Base-by-base conservation (phyloP, 2,888 invertebrate species). In the Amphipyra berbera region DNA sequence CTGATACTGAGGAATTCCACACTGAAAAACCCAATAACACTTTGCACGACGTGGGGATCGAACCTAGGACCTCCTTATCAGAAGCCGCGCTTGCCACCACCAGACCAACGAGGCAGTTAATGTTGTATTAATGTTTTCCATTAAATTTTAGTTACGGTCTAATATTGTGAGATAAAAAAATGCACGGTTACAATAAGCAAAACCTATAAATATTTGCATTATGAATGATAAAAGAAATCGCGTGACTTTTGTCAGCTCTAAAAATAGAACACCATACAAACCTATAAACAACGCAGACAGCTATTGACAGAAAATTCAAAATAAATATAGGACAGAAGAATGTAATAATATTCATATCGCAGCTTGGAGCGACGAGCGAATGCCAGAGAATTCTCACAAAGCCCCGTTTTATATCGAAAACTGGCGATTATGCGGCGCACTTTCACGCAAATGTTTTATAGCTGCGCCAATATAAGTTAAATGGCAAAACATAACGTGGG, bases 301-400 rank as follows among this genome's bases (percentile, higher is more conserved):
- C 40, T 63, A 70, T 64, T 47, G 71, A 71, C 59, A 47, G 37
- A 53, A 50, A 52, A 60, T 42, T 46, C 42, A 54, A 44, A 71
- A 61, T 50, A 75, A 61, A 71, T 66, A 71, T 59, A 37, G 46
- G 27, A 53, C 37, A 46, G 12, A 75, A 60, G 67, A 76, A 78
- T 75, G 76, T 63, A 76, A 78, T 78, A 75, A 71, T 76, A 76
- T 76, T 76, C 67, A 78, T 71, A 76, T 71, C 61, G 76, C 58
- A 53, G 64, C 38, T 67, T 50, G 45, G 40, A 55, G 60, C 52
- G 60, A 40, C 52, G 71, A 58, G 21, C 46, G 48, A 78, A 76
- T 78, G 53, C 76, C 72, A 30, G 56, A 13, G 54, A 71, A 60
- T 63, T 61, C 56, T 50, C 56, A 41, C 58, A 56, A 64, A 76